phyloP scores from a whole-genome alignment of 2,797 vertebrate species.

The Aldrovandia affinis region DNA sequence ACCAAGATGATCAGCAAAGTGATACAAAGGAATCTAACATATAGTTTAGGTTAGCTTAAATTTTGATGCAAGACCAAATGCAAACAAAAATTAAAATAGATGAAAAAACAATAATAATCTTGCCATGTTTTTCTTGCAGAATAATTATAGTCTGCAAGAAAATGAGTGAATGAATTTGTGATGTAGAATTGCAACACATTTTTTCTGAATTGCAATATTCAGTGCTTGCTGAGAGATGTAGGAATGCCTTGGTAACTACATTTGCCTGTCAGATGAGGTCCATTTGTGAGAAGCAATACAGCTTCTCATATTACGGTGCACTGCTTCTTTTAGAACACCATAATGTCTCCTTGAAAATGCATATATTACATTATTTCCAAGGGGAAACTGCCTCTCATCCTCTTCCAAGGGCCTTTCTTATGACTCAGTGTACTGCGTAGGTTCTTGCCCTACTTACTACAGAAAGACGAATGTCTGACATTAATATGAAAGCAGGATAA shows the following conservation, averaged over 20 bases:
- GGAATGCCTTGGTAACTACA: no score
- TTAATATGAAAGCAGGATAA: slow-evolving; percentile 3
- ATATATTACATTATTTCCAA: slow-evolving; percentile 7
- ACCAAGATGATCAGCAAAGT: neutral
- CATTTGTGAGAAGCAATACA: neutral
- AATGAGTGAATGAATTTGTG: no score
- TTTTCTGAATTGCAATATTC: no score
- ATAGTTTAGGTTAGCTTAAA: no score
- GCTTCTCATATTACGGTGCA: neutral
- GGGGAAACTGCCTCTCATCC: neutral
- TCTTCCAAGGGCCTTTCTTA: neutral
- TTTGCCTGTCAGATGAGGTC: neutral
- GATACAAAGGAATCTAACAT: neutral
- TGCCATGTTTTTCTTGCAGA: no score
- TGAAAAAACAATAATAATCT: no score
- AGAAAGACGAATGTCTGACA: slow-evolving; percentile 13
- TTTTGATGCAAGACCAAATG: no score
- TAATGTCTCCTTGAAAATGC: slow-evolving; percentile 2
- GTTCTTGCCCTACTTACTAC: slow-evolving; percentile 20
- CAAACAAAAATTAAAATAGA: no score
- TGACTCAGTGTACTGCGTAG: slow-evolving; percentile 9
- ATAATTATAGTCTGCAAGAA: no score
- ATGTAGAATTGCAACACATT: no score
- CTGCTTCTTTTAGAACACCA: neutral
- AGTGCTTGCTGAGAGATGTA: no score